phyloP scores from a whole-genome alignment of 1,140 invertebrate species.

The Belonocnema kinseyi region DNA sequence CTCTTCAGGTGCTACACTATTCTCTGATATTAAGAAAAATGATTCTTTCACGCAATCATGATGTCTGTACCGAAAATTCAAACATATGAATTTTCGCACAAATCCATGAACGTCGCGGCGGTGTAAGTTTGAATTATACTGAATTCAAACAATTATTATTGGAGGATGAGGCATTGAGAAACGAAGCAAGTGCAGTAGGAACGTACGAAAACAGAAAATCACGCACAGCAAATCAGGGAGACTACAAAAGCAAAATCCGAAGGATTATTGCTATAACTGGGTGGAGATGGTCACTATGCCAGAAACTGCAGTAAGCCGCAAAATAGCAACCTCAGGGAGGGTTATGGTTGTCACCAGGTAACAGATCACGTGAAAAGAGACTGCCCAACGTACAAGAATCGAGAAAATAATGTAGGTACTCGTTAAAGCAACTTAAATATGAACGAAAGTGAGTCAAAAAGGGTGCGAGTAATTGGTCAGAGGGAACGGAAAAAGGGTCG shows the following conservation, averaged over 20 bases:
- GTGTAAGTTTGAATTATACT: slow-evolving; percentile 34
- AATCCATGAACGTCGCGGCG: slow-evolving; percentile 35
- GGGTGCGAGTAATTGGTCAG: background rate
- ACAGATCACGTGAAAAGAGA: background rate
- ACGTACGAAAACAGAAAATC: background rate
- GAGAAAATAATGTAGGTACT: background rate
- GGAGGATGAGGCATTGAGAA: slow-evolving; percentile 36
- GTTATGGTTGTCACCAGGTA: no score
- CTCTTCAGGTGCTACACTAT: no score
- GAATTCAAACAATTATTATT: slow-evolving; percentile 38
- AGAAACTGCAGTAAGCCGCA: no score
- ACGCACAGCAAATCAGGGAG: background rate
- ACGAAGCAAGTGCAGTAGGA: background rate
- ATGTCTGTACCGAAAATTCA: slow-evolving; percentile 20
- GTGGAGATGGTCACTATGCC: background rate
- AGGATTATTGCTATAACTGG: no score
- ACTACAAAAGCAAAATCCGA: slow-evolving; percentile 32
- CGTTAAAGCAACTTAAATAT: background rate
- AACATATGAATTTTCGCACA: slow-evolving; percentile 32
- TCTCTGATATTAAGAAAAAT: no score
- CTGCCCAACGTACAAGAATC: slow-evolving; percentile 10
- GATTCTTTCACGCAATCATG: no score
- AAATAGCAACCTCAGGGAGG: no score
- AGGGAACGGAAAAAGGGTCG: background rate
- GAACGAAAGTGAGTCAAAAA: background rate